A percentile compares a stretch with the other conserved stretches of the same genome.
These are phyloP conservation scores for Nephrotoma flavescens DNA, from an alignment of 2,888 invertebrate species.

Conservation along the genomic window DNA sequence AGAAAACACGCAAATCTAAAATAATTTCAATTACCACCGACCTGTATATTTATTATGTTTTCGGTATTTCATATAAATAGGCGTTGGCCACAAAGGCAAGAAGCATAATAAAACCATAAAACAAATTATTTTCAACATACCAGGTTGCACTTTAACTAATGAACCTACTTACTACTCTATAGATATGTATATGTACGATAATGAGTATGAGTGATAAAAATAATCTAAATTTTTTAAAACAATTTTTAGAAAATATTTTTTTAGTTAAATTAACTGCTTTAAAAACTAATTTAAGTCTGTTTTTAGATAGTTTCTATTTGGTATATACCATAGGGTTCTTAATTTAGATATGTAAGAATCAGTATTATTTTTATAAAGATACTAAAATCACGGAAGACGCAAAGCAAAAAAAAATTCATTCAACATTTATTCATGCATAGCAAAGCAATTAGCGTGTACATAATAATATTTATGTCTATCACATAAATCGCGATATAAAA, in stretches of 20 bases:
- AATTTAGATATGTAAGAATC: neutral
- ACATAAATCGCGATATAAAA: neutral
- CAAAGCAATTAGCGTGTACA: neutral
- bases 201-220: neutral
- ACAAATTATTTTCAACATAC: neutral
- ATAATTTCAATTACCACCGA: neutral
- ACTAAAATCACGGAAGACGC: neutral
- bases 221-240: neutral
- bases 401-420: neutral
- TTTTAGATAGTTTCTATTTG: neutral
- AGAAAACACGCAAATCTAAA: neutral
- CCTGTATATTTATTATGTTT: neutral
- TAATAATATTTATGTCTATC: neutral
- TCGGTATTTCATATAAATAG: neutral
- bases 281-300: neutral
- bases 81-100: neutral
- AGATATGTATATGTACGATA: neutral
- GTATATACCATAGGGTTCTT: neutral
- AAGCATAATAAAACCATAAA: neutral
- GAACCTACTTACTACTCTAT: neutral
- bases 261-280: neutral
- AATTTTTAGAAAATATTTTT: neutral
- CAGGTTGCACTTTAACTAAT: neutral
- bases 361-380: neutral
- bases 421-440: neutral